Conservation (phyloP, 2,113 vertebrate species). For the Onychorhynchus coronatus region DNA sequence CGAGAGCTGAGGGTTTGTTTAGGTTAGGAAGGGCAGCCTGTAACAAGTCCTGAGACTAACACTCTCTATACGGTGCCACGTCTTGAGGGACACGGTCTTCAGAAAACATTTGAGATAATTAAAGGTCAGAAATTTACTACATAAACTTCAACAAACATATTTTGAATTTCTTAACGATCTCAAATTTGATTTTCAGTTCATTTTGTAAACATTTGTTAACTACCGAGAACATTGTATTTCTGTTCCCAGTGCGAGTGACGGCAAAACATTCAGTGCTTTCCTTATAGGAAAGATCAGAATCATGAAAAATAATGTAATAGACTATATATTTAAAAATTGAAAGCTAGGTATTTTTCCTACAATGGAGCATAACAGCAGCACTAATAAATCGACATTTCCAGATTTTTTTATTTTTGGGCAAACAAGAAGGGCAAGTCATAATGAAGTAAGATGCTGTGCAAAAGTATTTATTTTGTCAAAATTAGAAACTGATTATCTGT, state of each 20-base stretch:
- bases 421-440: background rate
- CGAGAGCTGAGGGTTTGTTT: background rate
- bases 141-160: background rate
- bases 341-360: background rate
- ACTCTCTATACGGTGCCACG: rapidly evolving
- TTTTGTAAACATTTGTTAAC: constrained; percentile 23
- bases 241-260: background rate
- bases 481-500: background rate
- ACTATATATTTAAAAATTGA: background rate
- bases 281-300: background rate
- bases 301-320: background rate
- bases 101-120: background rate
- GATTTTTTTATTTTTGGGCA: background rate
- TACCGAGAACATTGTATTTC: constrained; percentile 18
- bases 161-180: constrained; percentile 17
- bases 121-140: background rate
- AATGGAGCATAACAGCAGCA: background rate
- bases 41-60: background rate
- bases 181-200: background rate
- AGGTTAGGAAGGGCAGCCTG: background rate
- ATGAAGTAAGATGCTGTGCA: background rate
- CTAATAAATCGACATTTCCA: background rate
- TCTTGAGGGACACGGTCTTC: background rate
- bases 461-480: background rate
- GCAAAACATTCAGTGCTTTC: background rate